Evolutionary conservation across 2,113 vertebrate genomes (phyloP).

Genomic region (Chionomys nivalis): DNA sequence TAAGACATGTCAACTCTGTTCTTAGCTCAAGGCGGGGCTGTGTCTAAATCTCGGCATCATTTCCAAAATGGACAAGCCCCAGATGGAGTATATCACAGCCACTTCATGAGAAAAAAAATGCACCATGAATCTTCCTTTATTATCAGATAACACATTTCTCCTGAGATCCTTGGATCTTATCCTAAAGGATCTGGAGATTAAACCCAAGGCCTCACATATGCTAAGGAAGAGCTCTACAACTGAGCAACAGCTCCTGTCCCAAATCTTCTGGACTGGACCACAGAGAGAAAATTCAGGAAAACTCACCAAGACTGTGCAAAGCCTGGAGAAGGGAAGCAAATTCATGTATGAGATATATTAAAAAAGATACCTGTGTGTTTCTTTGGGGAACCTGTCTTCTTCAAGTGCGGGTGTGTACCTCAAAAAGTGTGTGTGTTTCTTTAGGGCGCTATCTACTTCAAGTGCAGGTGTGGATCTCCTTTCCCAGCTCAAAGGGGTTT

Average conservation of each 20-base stretch:
- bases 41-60: not conserved
- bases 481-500: not conserved
- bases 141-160: not conserved
- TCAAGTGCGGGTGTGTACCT: too few relatives aligned
- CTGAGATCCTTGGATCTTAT: not conserved
- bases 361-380: not conserved
- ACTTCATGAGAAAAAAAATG: not conserved
- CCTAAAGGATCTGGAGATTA: not conserved
- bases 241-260: not conserved
- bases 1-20: not conserved
- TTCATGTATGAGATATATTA: not conserved
- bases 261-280: not conserved
- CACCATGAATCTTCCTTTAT: not conserved
- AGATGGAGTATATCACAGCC: not conserved
- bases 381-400: not conserved
- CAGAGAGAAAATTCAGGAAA: not conserved
- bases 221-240: too few relatives aligned
- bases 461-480: not conserved
- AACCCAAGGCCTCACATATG: not conserved
- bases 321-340: not conserved
- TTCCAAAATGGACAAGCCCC: not conserved
- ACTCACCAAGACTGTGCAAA: not conserved
- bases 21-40: not conserved
- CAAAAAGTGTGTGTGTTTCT: not conserved
- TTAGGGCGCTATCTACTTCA: not conserved